These are phyloP conservation scores for Drosophila barbarae DNA, from an alignment of 2,888 invertebrate genomes.

Conservation along the genomic window DNA sequence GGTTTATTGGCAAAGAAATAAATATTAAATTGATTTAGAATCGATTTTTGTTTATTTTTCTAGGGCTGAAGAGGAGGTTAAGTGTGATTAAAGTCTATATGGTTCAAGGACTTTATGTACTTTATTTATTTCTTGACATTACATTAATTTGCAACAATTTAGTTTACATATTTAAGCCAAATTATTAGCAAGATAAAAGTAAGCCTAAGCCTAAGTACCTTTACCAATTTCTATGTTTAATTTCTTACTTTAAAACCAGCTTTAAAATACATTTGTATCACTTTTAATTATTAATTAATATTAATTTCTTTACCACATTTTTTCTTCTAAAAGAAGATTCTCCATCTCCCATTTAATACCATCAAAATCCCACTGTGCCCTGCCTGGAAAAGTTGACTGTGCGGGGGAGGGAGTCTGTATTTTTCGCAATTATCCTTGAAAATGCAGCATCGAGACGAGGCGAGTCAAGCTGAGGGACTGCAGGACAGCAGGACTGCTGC, in stretches of 20 bases:
- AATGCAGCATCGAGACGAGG: slow-evolving; percentile 47
- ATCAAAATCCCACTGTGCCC: background rate
- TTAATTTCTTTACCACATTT: background rate
- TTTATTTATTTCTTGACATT: background rate
- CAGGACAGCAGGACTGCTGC: slow-evolving; percentile 10
- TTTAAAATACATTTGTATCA: background rate
- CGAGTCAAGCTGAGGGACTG: slow-evolving; percentile 35
- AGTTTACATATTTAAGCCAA: background rate
- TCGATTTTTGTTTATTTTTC: too few relatives aligned
- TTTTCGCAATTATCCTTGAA: slow-evolving; percentile 68
- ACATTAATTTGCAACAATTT: background rate
- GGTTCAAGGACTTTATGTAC: background rate
- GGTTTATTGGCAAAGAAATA: slow-evolving; percentile 4
- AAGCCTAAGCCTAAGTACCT: too few relatives aligned
- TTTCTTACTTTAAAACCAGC: background rate
- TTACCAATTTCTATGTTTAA: background rate
- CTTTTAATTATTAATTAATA: background rate
- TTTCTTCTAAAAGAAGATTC: background rate
- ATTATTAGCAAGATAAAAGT: background rate
- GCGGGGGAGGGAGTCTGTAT: slow-evolving; percentile 35
- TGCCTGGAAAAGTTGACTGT: slow-evolving; percentile 12
- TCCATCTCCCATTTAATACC: background rate
- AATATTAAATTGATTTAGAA: background rate
- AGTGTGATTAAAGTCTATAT: background rate
- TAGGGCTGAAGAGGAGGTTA: background rate